Conservation (phyloP, 1,140 invertebrate species). For the Drosophila athabasca region DNA sequence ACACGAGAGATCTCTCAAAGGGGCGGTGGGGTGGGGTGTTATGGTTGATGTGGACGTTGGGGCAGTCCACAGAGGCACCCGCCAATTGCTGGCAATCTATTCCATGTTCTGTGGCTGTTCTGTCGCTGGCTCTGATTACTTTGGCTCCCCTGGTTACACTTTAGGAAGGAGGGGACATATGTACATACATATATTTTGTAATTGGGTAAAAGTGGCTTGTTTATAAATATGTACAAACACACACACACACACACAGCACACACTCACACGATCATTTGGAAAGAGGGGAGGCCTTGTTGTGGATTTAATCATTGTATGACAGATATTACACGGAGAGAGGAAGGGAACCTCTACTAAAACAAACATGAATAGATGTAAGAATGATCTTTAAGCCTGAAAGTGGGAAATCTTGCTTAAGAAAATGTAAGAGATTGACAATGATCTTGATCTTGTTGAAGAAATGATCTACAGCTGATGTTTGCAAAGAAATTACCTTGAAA, state of each 20-base stretch:
- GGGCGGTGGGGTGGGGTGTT: background rate
- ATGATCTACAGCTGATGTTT: too few species aligned
- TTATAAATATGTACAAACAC: constrained; percentile 52
- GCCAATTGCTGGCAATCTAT: constrained; percentile 73
- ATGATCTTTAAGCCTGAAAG: too few species aligned
- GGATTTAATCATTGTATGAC: background rate
- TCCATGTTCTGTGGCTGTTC: constrained; percentile 31
- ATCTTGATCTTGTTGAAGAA: too few species aligned
- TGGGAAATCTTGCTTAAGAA: too few species aligned
- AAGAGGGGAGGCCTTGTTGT: constrained; percentile 1
- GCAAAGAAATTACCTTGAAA: too few species aligned
- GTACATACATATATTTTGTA: constrained; percentile 36
- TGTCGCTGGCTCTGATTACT: constrained; percentile 41
- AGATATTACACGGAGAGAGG: too few species aligned
- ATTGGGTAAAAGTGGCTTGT: constrained; percentile 69
- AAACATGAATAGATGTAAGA: background rate
- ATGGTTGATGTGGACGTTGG: background rate
- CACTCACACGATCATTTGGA: constrained; percentile 17
- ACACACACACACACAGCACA: constrained; percentile 10
- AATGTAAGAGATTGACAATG: background rate
- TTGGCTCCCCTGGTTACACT: constrained; percentile 34
- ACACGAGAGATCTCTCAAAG: constrained; percentile 34
- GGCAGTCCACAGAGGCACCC: constrained; percentile 15
- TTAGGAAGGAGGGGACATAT: constrained; percentile 1
- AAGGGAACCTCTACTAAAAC: background rate